Evolutionary conservation across 2,888 invertebrate species (phyloP).

Genomic region (Thyatira batis): DNA sequence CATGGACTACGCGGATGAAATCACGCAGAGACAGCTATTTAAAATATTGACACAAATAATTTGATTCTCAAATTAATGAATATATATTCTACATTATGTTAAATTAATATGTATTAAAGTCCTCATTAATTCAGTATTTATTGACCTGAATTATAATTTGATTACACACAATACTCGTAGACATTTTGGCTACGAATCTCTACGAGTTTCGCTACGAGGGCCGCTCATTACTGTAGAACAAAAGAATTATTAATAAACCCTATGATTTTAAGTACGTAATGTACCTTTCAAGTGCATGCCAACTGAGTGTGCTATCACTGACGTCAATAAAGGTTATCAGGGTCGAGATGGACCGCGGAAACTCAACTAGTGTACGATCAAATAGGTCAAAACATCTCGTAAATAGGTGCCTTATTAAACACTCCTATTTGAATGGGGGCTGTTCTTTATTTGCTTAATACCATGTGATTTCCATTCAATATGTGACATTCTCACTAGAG

Average conservation of each 20-base stretch:
- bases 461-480: background rate
- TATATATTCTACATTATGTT: too few relatives aligned
- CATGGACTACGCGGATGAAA: too few relatives aligned
- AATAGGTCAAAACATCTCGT: conserved; percentile 28
- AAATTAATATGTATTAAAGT: too few relatives aligned
- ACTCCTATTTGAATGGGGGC: conserved; percentile 5
- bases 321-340: conserved; percentile 62
- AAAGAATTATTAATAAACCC: background rate
- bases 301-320: conserved; percentile 36
- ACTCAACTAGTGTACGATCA: conserved; percentile 32
- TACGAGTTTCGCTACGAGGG: background rate
- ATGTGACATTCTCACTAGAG: too few relatives aligned
- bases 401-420: conserved; percentile 22
- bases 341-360: conserved; percentile 42
- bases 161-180: too few relatives aligned
- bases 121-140: too few relatives aligned
- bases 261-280: background rate
- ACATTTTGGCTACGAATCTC: too few relatives aligned
- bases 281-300: conserved; percentile 34
- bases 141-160: too few relatives aligned
- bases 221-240: background rate
- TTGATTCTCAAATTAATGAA: too few relatives aligned
- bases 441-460: background rate
- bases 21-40: too few relatives aligned
- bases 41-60: too few relatives aligned